Evolutionary conservation across 2,113 vertebrate genomes (phyloP).

Genomic region (Mandrillus leucophaeus): DNA sequence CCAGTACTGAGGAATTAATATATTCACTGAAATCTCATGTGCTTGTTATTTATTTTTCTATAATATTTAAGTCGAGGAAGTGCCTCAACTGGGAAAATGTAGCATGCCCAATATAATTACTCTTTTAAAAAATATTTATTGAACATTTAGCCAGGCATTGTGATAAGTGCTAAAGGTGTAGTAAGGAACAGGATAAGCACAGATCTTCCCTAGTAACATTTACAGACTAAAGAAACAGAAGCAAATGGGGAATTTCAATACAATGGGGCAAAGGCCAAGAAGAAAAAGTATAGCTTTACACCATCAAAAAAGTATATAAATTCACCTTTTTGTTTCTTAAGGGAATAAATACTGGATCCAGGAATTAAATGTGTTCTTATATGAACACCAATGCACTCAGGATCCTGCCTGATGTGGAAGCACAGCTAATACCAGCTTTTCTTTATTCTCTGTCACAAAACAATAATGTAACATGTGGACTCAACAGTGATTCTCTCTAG

Average conservation of each 20-base stretch:
- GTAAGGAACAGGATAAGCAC: neutral
- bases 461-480: neutral
- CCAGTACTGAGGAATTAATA: neutral
- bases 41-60: neutral
- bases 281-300: neutral
- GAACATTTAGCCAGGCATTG: neutral
- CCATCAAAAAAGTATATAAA: neutral
- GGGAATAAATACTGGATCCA: neutral
- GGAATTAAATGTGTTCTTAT: neutral
- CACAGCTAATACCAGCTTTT: neutral
- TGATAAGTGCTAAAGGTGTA: neutral
- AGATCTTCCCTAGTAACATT: neutral
- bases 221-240: neutral
- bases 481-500: neutral
- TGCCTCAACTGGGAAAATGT: neutral
- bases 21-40: neutral
- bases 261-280: neutral
- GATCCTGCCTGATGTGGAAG: neutral
- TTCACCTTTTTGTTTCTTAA: conserved; percentile 1
- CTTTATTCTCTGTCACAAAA: neutral
- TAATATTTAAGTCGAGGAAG: neutral
- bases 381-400: neutral
- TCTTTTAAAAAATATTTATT: neutral
- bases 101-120: neutral
- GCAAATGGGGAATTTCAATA: neutral